phyloP scores from a whole-genome alignment of 2,888 invertebrate species.

The Neoitamus cyanurus region DNA sequence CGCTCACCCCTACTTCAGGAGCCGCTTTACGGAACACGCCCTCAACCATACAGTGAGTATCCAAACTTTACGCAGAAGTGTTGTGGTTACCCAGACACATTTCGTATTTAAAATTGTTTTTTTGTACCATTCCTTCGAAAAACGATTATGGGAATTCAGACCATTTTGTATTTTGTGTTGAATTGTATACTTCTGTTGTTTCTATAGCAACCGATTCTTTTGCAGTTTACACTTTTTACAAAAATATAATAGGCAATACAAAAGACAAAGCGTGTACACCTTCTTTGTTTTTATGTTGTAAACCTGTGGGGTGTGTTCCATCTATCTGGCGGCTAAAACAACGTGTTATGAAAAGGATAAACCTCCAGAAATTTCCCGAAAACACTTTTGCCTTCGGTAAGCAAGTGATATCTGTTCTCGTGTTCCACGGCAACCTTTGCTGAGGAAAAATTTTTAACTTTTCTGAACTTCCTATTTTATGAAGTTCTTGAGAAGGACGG shows the following conservation, averaged over 20 bases:
- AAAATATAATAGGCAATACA: not conserved
- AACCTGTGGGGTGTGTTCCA: not conserved
- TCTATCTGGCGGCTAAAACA: not conserved
- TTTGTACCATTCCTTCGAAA: not conserved
- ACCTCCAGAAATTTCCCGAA: not conserved
- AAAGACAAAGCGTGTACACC: not conserved
- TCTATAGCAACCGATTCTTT: not conserved
- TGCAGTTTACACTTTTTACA: not conserved
- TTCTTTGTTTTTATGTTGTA: not conserved
- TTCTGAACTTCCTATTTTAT: slow-evolving; percentile 1
- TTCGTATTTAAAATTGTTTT: not conserved
- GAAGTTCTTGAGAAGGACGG: slow-evolving; percentile 9
- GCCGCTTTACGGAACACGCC: slow-evolving; percentile 87
- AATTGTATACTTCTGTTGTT: not conserved
- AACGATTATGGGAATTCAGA: not conserved
- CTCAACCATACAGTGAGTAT: slow-evolving; percentile 89
- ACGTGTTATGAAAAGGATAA: not conserved
- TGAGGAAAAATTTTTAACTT: not conserved
- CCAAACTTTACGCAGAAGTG: not conserved
- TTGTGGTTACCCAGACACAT: not conserved
- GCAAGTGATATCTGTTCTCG: not conserved
- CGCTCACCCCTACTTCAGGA: slow-evolving; percentile 89
- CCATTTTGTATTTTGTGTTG: not conserved
- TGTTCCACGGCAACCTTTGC: not conserved
- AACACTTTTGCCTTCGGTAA: not conserved